Percentiles rank a stretch among this genome's conserved stretches.
These are phyloP conservation scores for Drosophila pallidifrons DNA, from an alignment of 1,140 invertebrate genomes.

Conservation along the genomic window DNA sequence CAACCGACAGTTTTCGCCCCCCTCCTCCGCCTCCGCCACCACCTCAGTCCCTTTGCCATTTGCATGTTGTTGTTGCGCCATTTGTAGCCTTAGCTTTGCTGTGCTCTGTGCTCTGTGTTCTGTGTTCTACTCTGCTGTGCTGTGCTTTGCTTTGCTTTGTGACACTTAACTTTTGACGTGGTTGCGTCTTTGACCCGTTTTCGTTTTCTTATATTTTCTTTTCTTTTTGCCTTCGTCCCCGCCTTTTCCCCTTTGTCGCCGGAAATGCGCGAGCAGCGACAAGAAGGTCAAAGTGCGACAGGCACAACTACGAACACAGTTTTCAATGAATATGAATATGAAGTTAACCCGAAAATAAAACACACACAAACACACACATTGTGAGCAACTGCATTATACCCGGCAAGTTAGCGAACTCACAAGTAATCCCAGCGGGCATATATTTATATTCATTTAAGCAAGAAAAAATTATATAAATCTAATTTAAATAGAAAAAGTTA, in stretches of 20 bases:
- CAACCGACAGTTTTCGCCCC: conserved; percentile 1
- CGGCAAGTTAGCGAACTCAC: too few species aligned
- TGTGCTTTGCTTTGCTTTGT: conserved; percentile 71
- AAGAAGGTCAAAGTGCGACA: conserved; percentile 45
- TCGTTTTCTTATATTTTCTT: conserved; percentile 29
- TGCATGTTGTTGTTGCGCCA: conserved; percentile 41
- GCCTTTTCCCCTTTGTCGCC: conserved; percentile 29
- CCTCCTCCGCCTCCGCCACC: neutral
- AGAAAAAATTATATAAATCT: too few species aligned
- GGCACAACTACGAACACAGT: conserved; percentile 1
- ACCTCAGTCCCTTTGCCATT: conserved; percentile 22
- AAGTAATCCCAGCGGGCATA: too few species aligned
- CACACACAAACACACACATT: neutral
- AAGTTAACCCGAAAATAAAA: conserved; percentile 24
- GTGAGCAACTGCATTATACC: too few species aligned
- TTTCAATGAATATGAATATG: conserved; percentile 15
- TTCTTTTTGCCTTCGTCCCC: neutral
- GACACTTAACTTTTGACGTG: conserved; percentile 78
- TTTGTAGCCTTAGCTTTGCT: conserved; percentile 41
- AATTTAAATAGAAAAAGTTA: too few species aligned
- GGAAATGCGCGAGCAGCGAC: conserved; percentile 60
- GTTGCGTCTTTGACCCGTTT: conserved; percentile 67
- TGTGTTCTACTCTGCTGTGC: conserved; percentile 55
- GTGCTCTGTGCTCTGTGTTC: conserved; percentile 44
- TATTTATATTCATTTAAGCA: too few species aligned